Evolutionary conservation across 2,113 vertebrate genomes (phyloP).

Genomic region (Notarius quadriscutis): DNA sequence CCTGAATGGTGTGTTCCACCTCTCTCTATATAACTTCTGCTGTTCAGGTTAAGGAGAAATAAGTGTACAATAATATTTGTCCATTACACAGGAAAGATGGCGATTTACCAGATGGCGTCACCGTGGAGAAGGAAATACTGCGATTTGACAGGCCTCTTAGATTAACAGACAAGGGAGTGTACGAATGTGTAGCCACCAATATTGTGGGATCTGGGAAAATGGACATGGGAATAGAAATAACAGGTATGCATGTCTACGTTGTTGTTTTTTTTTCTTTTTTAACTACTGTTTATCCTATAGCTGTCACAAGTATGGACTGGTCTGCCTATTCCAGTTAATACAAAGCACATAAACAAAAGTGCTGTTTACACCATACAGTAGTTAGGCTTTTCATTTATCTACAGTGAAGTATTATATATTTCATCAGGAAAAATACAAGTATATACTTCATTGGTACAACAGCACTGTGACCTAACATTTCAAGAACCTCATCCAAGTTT

Average conservation of each 20-base stretch:
- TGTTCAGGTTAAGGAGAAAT: background rate
- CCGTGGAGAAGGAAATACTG: slow-evolving; percentile 71
- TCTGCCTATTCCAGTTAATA: background rate
- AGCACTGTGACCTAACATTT: background rate
- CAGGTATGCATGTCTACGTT: slow-evolving; percentile 58
- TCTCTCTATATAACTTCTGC: background rate
- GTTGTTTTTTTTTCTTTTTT: too few relatives aligned
- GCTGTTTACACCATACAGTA: background rate
- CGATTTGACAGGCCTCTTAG: slow-evolving; percentile 73
- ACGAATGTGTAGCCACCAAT: slow-evolving; percentile 80
- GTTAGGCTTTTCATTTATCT: background rate
- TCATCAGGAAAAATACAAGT: background rate
- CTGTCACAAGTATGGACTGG: background rate
- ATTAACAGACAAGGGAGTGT: slow-evolving; percentile 72
- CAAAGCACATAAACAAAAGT: background rate
- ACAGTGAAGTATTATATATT: background rate
- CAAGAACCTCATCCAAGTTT: background rate
- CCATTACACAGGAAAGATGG: slow-evolving; percentile 68
- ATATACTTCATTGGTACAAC: background rate
- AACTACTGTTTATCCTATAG: background rate
- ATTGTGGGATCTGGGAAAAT: slow-evolving; percentile 67
- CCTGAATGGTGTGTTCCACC: background rate
- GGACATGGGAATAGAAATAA: slow-evolving; percentile 66
- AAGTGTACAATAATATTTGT: background rate
- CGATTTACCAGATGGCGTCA: slow-evolving; percentile 74